These are phyloP conservation scores for Nipponacmea schrenckii DNA, from an alignment of 2,888 invertebrate genomes.

Conservation along the genomic window DNA sequence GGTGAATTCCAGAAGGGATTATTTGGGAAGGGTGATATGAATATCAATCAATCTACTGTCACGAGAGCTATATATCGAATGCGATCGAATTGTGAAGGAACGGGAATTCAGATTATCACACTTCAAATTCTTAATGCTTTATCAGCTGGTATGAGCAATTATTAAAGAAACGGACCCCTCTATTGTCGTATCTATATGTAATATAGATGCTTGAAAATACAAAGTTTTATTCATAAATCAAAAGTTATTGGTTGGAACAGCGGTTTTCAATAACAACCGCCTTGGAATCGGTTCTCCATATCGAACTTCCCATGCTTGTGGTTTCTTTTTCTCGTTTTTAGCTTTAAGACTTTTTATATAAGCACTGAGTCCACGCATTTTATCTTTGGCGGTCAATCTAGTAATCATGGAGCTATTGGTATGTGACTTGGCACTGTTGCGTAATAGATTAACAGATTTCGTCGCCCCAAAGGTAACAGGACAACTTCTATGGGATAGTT, in stretches of 20 bases:
- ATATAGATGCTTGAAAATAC: too few species aligned
- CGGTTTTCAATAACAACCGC: conserved; percentile 47
- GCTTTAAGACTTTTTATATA: conserved; percentile 48
- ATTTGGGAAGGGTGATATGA: too few species aligned
- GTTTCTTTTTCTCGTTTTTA: conserved; percentile 45
- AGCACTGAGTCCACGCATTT: conserved; percentile 44
- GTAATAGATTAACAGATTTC: not conserved
- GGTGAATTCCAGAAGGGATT: too few species aligned
- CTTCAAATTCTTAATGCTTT: too few species aligned
- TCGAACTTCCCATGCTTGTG: conserved; percentile 50
- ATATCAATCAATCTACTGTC: too few species aligned
- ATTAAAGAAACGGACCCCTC: too few species aligned
- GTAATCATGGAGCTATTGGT: conserved; percentile 7
- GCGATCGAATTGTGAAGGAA: too few species aligned
- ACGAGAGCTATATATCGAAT: too few species aligned
- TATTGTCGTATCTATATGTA: too few species aligned
- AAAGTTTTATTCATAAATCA: too few species aligned
- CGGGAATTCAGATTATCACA: too few species aligned
- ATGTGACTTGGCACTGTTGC: conserved; percentile 9
- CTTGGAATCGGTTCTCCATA: conserved; percentile 49
- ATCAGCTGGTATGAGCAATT: too few species aligned
- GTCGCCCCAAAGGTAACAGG: conserved; percentile 34
- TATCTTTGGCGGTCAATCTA: conserved; percentile 40
- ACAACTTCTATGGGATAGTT: conserved; percentile 32
- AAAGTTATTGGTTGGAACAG: conserved; percentile 28